phyloP scores from a whole-genome alignment of 2,888 invertebrate genomes.

The Frankliniella fusca region DNA sequence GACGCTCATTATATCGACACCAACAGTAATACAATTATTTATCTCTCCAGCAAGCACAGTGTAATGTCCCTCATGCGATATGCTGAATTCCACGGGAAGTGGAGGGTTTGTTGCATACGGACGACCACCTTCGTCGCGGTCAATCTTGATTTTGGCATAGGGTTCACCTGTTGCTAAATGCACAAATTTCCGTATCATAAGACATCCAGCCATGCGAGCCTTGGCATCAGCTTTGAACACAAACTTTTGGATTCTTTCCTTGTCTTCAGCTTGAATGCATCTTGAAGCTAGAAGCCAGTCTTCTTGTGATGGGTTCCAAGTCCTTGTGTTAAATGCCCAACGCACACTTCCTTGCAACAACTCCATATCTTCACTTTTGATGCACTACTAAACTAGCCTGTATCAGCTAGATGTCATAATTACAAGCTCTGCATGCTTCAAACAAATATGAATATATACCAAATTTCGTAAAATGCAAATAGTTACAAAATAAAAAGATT shows the following conservation, averaged over 20 bases:
- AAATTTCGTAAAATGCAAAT: too few species aligned
- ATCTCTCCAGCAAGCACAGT: constrained; percentile 74
- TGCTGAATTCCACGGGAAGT: constrained; percentile 65
- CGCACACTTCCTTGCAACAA: constrained; percentile 51
- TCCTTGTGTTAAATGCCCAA: constrained; percentile 78
- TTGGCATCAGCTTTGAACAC: constrained; percentile 84
- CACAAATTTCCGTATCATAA: constrained; percentile 74
- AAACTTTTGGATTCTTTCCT: constrained; percentile 71
- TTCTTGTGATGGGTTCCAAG: constrained; percentile 71
- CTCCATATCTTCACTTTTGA: constrained; percentile 44
- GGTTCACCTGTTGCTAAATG: constrained; percentile 57
- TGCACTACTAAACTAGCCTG: too few species aligned
- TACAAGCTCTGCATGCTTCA: too few species aligned
- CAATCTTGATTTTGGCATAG: constrained; percentile 63
- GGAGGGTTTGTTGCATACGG: constrained; percentile 51
- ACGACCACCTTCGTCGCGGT: constrained; percentile 65
- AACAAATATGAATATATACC: too few species aligned
- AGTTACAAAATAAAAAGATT: too few species aligned
- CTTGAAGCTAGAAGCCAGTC: constrained; percentile 69
- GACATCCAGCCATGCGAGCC: constrained; percentile 77
- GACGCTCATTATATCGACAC: constrained; percentile 83
- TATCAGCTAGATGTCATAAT: too few species aligned
- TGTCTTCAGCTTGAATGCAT: constrained; percentile 81
- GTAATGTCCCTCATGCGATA: constrained; percentile 87
- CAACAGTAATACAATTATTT: constrained; percentile 52